These are phyloP conservation scores for Nothocercus nigrocapillus DNA, from an alignment of 2,113 vertebrate species.

Conservation along the genomic window DNA sequence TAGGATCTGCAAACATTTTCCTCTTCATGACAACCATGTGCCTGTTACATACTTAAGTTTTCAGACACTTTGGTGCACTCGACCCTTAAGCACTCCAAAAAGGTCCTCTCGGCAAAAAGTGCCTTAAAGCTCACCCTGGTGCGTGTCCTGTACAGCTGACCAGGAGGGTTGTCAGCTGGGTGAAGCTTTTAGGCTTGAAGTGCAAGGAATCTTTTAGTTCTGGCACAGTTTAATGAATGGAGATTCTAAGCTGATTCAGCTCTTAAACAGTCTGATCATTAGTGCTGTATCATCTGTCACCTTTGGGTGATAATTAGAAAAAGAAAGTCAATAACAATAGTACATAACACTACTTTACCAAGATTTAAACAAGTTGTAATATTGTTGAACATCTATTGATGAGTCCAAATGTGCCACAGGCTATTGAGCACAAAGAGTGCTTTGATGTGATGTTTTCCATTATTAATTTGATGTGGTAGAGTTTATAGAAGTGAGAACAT, in stretches of 20 bases:
- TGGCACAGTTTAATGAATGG: slow-evolving; percentile 64
- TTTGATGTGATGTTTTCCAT: slow-evolving; percentile 79
- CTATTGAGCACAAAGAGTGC: slow-evolving; percentile 78
- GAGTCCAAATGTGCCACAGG: slow-evolving; percentile 80
- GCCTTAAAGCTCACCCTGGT: neutral
- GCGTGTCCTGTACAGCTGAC: neutral
- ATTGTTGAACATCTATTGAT: slow-evolving; percentile 85
- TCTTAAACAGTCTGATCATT: slow-evolving; percentile 78
- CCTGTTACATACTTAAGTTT: neutral
- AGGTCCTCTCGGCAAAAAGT: neutral
- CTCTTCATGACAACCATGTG: neutral
- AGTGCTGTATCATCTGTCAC: slow-evolving; percentile 82
- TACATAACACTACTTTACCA: slow-evolving; percentile 81
- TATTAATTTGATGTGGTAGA: slow-evolving; percentile 80
- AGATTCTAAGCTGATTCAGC: slow-evolving; percentile 73
- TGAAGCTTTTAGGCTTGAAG: slow-evolving; percentile 36
- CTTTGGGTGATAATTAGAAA: slow-evolving; percentile 87
- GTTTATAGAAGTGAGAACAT: slow-evolving; percentile 71
- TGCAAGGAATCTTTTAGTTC: slow-evolving; percentile 43
- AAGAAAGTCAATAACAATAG: slow-evolving; percentile 83
- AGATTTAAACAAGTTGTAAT: slow-evolving; percentile 84
- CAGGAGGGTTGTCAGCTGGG: neutral
- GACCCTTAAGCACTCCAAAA: neutral
- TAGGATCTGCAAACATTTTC: neutral
- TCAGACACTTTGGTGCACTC: neutral